Conservation (phyloP, 1,140 invertebrate species). For the Drosophila pruinosa region DNA sequence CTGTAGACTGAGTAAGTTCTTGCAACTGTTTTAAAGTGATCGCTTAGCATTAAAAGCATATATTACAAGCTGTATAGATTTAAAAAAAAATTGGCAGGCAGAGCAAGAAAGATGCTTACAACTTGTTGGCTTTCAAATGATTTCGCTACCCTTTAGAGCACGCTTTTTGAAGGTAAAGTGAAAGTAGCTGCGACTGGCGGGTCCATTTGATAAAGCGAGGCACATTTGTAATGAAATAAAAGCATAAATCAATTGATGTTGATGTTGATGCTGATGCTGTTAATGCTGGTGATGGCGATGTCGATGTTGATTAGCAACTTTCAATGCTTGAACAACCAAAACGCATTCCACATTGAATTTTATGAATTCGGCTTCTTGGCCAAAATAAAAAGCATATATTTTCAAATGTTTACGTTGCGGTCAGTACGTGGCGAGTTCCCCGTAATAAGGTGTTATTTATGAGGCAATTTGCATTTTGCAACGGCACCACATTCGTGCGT, state of each 20-base stretch:
- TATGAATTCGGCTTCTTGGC: not conserved
- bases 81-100: no score
- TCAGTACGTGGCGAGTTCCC: not conserved
- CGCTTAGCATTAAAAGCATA: no score
- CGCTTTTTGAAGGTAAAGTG: not conserved
- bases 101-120: no score
- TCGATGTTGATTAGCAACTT: not conserved
- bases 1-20: no score
- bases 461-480: conserved; percentile 31
- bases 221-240: not conserved
- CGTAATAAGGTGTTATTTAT: conserved; percentile 9
- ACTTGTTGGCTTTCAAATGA: no score
- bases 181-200: not conserved
- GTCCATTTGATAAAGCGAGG: not conserved
- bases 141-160: not conserved
- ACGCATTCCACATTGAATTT: not conserved
- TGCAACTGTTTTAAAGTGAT: no score
- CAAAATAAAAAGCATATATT: no score
- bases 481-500: conserved; percentile 12
- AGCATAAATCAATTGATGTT: not conserved
- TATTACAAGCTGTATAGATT: no score
- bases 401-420: not conserved
- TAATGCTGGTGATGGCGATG: not conserved
- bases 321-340: not conserved
- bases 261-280: not conserved